Evolutionary conservation across 2,888 invertebrate species (phyloP).

Genomic region (Steromphala cineraria): DNA sequence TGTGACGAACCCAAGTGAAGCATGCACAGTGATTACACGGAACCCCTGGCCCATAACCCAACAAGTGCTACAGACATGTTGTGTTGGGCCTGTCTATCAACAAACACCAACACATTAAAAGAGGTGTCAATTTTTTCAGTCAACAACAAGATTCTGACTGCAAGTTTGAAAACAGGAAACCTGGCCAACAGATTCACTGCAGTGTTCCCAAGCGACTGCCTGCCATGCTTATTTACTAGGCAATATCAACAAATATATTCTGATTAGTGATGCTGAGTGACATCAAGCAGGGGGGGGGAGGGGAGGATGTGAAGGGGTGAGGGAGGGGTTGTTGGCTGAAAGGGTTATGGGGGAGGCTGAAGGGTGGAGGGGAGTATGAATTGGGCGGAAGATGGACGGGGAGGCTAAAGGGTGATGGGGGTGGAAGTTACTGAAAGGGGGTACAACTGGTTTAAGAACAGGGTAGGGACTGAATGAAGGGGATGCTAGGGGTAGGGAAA

Average conservation of each 20-base stretch:
- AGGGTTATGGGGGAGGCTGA: too few relatives aligned
- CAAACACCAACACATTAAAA: constrained; percentile 21
- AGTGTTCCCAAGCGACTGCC: neutral
- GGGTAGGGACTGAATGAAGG: too few relatives aligned
- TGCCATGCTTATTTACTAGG: constrained; percentile 19
- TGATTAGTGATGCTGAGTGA: constrained; percentile 8
- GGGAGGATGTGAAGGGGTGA: too few relatives aligned
- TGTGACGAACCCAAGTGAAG: neutral
- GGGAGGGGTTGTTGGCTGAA: too few relatives aligned
- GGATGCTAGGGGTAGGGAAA: too few relatives aligned
- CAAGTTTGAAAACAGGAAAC: constrained; percentile 19
- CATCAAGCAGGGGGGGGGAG: neutral
- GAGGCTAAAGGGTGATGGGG: too few relatives aligned
- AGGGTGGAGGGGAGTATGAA: too few relatives aligned
- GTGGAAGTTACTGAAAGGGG: too few relatives aligned
- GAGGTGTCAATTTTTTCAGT: constrained; percentile 30
- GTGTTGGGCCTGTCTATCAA: constrained; percentile 15
- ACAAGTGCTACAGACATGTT: neutral
- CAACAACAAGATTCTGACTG: constrained; percentile 19
- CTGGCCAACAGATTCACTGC: neutral
- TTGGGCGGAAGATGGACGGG: too few relatives aligned
- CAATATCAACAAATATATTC: constrained; percentile 18
- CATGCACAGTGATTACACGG: neutral
- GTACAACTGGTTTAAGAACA: too few relatives aligned
- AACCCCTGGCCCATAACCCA: neutral